Percentiles rank a stretch among this genome's conserved stretches.
These are phyloP conservation scores for Speoplatyrhinus poulsoni DNA, from an alignment of 2,113 vertebrate genomes.

Conservation along the genomic window DNA sequence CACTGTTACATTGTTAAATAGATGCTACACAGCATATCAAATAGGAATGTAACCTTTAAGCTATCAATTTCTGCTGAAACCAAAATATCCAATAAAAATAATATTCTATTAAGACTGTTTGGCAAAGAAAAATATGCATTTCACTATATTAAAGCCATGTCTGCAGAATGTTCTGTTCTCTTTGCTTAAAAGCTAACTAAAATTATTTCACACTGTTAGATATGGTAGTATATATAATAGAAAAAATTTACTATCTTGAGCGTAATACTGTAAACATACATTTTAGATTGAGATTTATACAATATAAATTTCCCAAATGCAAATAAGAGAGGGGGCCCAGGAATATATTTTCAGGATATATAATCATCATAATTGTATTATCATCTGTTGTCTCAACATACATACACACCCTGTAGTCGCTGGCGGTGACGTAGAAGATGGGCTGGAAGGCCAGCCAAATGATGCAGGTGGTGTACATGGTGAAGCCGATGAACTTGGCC, in stretches of 20 bases:
- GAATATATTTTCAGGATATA: background rate
- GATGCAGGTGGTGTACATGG: slow-evolving; percentile 99
- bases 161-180: background rate
- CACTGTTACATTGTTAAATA: slow-evolving; percentile 2
- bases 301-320: background rate
- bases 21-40: slow-evolving; percentile 5
- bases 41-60: slow-evolving; percentile 13
- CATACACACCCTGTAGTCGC: slow-evolving; percentile 92
- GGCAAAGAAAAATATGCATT: background rate
- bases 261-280: background rate
- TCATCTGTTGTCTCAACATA: background rate
- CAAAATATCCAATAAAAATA: background rate
- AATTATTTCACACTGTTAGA: slow-evolving; percentile 42
- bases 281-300: background rate
- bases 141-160: background rate
- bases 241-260: slow-evolving; percentile 28
- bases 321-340: background rate
- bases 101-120: background rate
- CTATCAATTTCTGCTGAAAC: slow-evolving; percentile 23
- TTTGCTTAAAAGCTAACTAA: slow-evolving; percentile 34
- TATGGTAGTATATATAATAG: slow-evolving; percentile 54
- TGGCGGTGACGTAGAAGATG: slow-evolving; percentile 98
- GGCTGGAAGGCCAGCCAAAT: slow-evolving; percentile 99
- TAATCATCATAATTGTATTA: background rate
- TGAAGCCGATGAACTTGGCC: slow-evolving; percentile 98